Conservation (phyloP, 2,888 invertebrate genomes). For the Drosophila crucigera region DNA sequence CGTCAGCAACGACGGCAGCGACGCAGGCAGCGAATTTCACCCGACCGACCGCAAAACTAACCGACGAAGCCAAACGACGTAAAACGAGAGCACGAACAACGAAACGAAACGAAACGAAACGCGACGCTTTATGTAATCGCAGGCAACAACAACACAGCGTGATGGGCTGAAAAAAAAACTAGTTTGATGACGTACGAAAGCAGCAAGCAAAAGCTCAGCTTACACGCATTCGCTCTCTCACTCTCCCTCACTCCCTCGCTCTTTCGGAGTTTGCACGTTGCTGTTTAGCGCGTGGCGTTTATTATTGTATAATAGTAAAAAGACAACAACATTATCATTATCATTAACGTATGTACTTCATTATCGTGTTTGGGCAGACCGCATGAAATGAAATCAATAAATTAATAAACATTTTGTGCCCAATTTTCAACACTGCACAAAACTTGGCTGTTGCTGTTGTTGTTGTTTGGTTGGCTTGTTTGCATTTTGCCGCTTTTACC, state of each 20-base stretch:
- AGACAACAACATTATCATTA: constrained; percentile 35
- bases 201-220: constrained; percentile 46
- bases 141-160: constrained; percentile 35
- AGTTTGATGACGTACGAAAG: constrained; percentile 71
- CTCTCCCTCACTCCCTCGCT: constrained; percentile 14
- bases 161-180: constrained; percentile 54
- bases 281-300: constrained; percentile 45
- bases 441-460: constrained; percentile 40
- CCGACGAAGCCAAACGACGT: constrained; percentile 39
- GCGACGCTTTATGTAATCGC: constrained; percentile 69
- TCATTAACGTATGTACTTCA: constrained; percentile 28
- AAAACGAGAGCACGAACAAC: constrained; percentile 67
- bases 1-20: constrained; percentile 44
- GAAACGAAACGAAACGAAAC: constrained; percentile 46
- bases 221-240: constrained; percentile 36
- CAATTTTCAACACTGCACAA: constrained; percentile 66
- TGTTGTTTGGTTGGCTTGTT: constrained; percentile 59
- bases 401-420: constrained; percentile 74
- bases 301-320: constrained; percentile 72
- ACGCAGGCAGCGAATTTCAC: constrained; percentile 67
- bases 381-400: constrained; percentile 68
- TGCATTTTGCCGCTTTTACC: constrained; percentile 82
- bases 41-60: constrained; percentile 65
- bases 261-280: constrained; percentile 41
- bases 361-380: constrained; percentile 30